Base-by-base conservation (phyloP, 1,140 invertebrate genomes). In the Mactra quadrangularis region DNA sequence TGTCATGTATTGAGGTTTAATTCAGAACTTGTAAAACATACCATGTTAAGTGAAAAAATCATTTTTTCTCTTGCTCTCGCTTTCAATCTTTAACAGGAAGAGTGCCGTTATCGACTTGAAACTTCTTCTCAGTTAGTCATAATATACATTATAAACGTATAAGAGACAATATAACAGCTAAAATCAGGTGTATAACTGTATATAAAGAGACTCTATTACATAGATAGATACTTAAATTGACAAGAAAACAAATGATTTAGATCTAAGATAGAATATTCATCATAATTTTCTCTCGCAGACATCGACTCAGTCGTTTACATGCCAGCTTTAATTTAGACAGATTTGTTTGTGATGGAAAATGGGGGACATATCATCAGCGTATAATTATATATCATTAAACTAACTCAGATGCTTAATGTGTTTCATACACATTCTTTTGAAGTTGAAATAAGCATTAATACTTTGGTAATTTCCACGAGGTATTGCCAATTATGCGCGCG, bases 321-420 rank as follows among this genome's bases (percentile, higher is more conserved):
- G 64, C 45, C 64, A 68, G 41, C 27, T 68, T 68, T 68, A 68
- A 68, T 68, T 68, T 68, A 68, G 64, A 68, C 25, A 68, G 41
- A 68, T 68, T 50, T 47, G 25, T 1, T 38, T 68, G 22, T 9
- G 27, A 17, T 13, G 17, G 25, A 50, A 31, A 13, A 68, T 68
- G 41, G 33, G 31, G 64, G 45, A 3, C 3, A 22, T 31, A 29
- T 50, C 25, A 68, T 68, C 64, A 50, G 6, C 27, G 3, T 47
- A 68, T 68, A 68, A 68, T 68, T 68, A 27, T 68, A 47, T 41
- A 68, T 22, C 25, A 47, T 31, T 68, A 47, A 17, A 50, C 13
- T 15, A 41, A 31, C 64, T 50, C 13, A 17, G 11, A 31, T 22
- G 19, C 45, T 50, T 50, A 64, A 64, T 64, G n/a, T 38, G 35